These are phyloP conservation scores for Rhodinocichla rosea DNA, from an alignment of 2,113 vertebrate species.

Conservation along the genomic window DNA sequence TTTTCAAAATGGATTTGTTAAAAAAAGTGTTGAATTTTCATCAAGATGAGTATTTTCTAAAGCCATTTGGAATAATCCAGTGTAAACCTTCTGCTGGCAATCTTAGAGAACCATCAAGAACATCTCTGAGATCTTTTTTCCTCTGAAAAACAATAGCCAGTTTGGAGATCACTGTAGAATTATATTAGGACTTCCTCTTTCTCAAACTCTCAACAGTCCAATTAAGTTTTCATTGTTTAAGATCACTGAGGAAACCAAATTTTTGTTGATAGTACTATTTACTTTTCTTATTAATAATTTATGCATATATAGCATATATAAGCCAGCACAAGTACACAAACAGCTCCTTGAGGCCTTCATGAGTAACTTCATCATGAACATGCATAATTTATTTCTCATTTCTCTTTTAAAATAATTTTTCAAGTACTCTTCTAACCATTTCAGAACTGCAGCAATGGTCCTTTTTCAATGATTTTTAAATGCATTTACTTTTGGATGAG, in stretches of 20 bases:
- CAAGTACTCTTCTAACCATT: not conserved
- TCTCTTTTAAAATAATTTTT: not conserved
- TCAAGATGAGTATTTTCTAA: not conserved
- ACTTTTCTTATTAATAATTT: not conserved
- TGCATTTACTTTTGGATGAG: not conserved
- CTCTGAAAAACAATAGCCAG: not conserved
- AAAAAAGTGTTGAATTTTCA: not conserved
- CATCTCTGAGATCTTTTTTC: not conserved
- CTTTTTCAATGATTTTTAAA: not conserved
- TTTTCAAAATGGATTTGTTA: not conserved
- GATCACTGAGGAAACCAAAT: not conserved
- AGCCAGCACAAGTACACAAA: not conserved
- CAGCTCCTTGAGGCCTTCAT: not conserved
- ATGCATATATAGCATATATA: not conserved
- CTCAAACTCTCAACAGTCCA: not conserved
- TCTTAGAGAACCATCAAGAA: not conserved
- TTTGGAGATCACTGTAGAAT: not conserved
- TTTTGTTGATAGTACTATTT: not conserved
- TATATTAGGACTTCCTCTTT: not conserved
- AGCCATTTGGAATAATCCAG: not conserved
- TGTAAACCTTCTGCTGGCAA: not conserved
- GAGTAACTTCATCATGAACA: not conserved
- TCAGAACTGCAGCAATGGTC: not conserved
- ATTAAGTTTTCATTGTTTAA: not conserved
- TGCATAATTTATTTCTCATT: not conserved